Base-by-base conservation (phyloP, 35 echinoderm and acorn worm genomes). In the Ophiothrix spiculata region DNA sequence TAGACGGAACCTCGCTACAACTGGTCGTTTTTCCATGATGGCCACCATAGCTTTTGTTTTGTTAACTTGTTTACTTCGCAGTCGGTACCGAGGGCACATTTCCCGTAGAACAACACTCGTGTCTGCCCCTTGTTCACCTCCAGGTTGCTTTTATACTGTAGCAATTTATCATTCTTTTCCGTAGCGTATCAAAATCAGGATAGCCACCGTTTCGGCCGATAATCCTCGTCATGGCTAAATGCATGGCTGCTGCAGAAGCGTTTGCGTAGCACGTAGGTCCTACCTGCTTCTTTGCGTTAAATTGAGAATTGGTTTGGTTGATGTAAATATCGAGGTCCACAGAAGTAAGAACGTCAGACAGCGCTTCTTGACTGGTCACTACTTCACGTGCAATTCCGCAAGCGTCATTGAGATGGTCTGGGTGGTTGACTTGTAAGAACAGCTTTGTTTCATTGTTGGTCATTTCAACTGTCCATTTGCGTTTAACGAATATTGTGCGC, bases 151-250 rank as follows among this genome's bases (percentile, higher is more conserved):
- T 28, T 15, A 69, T 69, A 1, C 60, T 28, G 60, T 69, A n/a
- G 10, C 25, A n/a, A 28, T 69, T 69, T 69, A 69, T 69, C 60
- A 69, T 6, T 15, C 23, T 28, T 4, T 69, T 28, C 29, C 60
- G 60, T 25, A 69, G 60, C 60, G 17, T 28, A 10, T 69, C 60
- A 69, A 69, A 69, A 28, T 69, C 60, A 25, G 60, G 60, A 25
- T 69, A 69, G 17, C 60, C 60, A 69, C 60, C 60, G 60, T 69
- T 28, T 69, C 60, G 60, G 60, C 60, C 60, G 60, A 69, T 15
- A 69, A 69, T 69, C 60, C 60, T 69, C 16, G 17, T 15, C 60
- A 69, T 69, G 6, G 60, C 4, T 15, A 69, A 28, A 69, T 69
- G 60, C 17, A 69, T 15, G 60, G 29, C 60, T 69, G 60, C 60